Evolutionary conservation across 2,113 vertebrate genomes (phyloP).

Genomic region (Merops nubicus): DNA sequence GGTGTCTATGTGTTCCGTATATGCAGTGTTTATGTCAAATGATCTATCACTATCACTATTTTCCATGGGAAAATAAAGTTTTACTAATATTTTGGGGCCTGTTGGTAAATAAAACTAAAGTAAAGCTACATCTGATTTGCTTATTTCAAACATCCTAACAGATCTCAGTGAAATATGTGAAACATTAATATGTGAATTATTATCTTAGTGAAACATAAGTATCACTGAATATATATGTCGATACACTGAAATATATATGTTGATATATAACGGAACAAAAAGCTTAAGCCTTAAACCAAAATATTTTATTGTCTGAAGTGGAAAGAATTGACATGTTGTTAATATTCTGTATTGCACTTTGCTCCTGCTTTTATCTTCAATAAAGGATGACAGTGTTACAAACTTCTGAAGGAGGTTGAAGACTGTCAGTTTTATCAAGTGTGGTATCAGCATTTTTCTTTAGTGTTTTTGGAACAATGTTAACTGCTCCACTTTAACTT

Average conservation of each 20-base stretch:
- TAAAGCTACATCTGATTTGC: background rate
- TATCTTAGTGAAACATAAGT: too few species aligned
- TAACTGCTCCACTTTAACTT: background rate
- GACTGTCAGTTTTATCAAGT: slow-evolving; percentile 30
- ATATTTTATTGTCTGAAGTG: background rate
- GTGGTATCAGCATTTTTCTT: slow-evolving; percentile 20
- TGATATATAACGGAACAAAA: background rate
- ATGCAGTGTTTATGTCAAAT: background rate
- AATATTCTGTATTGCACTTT: slow-evolving; percentile 25
- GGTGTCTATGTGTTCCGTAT: background rate
- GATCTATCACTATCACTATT: background rate
- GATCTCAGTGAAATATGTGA: background rate
- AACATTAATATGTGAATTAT: too few species aligned
- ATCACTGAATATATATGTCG: background rate
- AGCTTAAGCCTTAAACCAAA: background rate
- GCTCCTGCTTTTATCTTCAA: background rate
- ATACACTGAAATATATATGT: background rate
- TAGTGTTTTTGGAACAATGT: background rate
- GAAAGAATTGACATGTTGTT: background rate
- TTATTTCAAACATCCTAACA: background rate
- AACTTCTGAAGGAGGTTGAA: slow-evolving; percentile 40
- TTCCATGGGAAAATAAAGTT: background rate
- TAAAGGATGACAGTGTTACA: slow-evolving; percentile 33
- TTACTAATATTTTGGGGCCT: background rate
- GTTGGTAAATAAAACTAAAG: background rate